Conservation (phyloP, 2,113 vertebrate species). For the Alethe diademata region DNA sequence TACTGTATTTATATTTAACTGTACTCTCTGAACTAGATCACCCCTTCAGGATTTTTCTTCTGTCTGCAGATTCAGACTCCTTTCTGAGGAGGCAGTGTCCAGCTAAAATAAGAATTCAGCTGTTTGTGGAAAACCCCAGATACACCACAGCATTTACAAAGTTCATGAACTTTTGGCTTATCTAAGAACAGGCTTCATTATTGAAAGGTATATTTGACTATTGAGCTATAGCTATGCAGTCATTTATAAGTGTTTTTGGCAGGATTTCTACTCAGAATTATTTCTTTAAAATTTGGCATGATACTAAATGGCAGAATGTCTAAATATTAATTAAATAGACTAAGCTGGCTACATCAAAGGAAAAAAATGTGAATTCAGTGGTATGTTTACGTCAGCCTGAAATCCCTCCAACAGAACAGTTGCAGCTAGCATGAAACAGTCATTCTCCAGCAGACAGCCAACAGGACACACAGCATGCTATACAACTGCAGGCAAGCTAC, state of each 20-base stretch:
- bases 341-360: not conserved
- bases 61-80: not conserved
- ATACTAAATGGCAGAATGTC: not conserved
- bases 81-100: not conserved
- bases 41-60: not conserved
- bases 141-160: not conserved
- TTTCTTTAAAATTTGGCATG: not conserved
- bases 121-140: not conserved
- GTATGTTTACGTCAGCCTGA: not conserved
- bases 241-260: not conserved
- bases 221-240: not conserved
- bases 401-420: slow-evolving; percentile 10
- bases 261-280: not conserved
- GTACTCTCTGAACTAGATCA: not conserved
- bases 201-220: not conserved
- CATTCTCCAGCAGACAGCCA: not conserved
- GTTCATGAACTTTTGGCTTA: not conserved
- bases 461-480: not conserved
- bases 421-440: not conserved
- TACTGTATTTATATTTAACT: not conserved
- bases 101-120: not conserved
- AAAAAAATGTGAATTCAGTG: not conserved
- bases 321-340: not conserved
- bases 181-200: not conserved
- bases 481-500: not conserved